Conservation (phyloP, 2,797 vertebrate species). For the Lerista edwardsae region DNA sequence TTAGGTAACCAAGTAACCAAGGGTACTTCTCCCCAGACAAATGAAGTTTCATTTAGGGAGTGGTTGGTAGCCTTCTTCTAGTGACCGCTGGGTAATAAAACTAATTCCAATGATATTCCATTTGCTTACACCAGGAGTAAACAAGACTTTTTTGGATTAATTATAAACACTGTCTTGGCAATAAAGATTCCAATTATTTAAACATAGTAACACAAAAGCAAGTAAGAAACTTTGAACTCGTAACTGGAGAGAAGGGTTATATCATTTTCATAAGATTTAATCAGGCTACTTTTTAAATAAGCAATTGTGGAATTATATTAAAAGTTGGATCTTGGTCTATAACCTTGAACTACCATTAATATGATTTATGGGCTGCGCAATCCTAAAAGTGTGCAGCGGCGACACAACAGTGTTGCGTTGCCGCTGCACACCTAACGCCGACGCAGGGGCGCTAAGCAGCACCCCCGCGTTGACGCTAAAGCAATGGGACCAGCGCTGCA, state of each 20-base stretch:
- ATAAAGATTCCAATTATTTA: neutral
- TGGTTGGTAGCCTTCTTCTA: neutral
- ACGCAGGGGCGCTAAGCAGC: too few relatives aligned
- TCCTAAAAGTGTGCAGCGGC: too few relatives aligned
- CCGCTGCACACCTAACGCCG: too few relatives aligned
- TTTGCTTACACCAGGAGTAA: neutral
- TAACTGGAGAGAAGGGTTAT: neutral
- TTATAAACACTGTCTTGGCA: neutral
- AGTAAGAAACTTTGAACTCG: neutral
- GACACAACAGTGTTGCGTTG: too few relatives aligned
- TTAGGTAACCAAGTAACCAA: too few relatives aligned
- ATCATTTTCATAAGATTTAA: neutral
- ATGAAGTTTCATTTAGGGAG: neutral
- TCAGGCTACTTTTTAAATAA: neutral
- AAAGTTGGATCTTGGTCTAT: too few relatives aligned
- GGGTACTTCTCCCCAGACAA: neutral
- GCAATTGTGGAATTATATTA: neutral
- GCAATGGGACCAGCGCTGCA: too few relatives aligned
- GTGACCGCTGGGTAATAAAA: neutral
- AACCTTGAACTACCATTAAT: neutral
- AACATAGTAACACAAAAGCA: neutral
- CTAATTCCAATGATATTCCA: neutral
- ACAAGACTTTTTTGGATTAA: neutral
- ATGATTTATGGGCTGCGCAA: too few relatives aligned
- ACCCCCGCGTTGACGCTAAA: too few relatives aligned